Evolutionary conservation across 2,797 vertebrate species (phyloP).

Genomic region (Pangasius macronema): DNA sequence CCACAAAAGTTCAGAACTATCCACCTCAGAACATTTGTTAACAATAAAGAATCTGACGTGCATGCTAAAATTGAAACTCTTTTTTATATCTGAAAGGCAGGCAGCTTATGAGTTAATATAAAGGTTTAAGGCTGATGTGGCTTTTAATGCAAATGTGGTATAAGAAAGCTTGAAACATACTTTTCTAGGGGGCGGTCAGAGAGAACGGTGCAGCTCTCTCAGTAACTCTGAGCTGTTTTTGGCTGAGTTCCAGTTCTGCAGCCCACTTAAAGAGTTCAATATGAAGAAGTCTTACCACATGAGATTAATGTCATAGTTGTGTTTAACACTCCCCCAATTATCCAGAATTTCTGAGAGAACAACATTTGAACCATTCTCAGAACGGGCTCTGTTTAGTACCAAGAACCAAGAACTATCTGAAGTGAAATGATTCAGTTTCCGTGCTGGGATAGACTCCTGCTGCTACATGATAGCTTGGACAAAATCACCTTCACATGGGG

Average conservation of each 20-base stretch:
- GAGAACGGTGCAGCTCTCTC: conserved; percentile 18
- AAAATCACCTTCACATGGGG: not conserved
- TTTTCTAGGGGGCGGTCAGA: conserved; percentile 47
- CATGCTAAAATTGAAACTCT: not conserved
- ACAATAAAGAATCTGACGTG: not conserved
- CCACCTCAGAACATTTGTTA: not conserved
- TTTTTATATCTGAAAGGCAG: not conserved
- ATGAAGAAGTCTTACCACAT: conserved; percentile 8
- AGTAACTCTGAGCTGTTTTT: conserved; percentile 32
- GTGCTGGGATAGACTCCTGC: not conserved
- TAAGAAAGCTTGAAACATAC: conserved; percentile 57
- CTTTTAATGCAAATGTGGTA: conserved; percentile 62
- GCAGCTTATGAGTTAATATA: conserved; percentile 47
- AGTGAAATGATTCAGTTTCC: not conserved
- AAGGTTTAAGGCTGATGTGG: conserved; percentile 47
- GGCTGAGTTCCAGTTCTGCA: conserved; percentile 10
- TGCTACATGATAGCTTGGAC: conserved; percentile 13
- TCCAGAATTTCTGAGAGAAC: not conserved
- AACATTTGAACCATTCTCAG: conserved; percentile 11
- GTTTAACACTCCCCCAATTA: conserved; percentile 3
- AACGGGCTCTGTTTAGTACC: conserved; percentile 20
- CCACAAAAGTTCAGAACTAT: not conserved
- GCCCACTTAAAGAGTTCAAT: conserved; percentile 5
- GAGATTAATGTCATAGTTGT: conserved; percentile 32
- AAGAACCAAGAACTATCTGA: not conserved